Evolutionary conservation across 1,140 invertebrate species (phyloP).

Genomic region (Drosophila nasuta): DNA sequence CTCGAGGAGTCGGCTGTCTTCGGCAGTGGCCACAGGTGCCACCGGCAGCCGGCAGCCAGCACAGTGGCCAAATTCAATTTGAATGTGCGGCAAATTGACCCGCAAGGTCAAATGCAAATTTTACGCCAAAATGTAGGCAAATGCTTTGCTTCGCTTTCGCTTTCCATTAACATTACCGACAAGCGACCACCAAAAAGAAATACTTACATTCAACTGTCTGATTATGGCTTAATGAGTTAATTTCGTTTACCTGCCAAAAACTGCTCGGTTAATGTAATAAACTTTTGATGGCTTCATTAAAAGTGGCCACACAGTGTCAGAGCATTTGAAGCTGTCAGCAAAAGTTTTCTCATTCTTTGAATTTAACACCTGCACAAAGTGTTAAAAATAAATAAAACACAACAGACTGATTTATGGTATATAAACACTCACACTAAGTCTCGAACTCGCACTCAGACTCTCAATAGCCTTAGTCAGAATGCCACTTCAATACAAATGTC

Average conservation of each 20-base stretch:
- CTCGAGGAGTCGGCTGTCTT: neutral
- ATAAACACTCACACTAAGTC: neutral
- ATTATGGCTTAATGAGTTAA: conserved; percentile 14
- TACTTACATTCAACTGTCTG: conserved; percentile 6
- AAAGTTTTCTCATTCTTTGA: conserved; percentile 47
- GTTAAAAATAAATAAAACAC: neutral
- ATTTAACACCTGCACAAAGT: conserved; percentile 31
- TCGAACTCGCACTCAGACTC: neutral
- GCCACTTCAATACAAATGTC: conserved; percentile 56
- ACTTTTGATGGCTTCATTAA: conserved; percentile 11
- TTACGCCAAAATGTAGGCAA: conserved; percentile 4
- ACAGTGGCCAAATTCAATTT: conserved; percentile 56
- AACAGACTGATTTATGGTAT: conserved; percentile 16
- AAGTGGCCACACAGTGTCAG: neutral
- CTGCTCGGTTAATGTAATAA: neutral
- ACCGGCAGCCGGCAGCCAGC: neutral
- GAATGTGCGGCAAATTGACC: conserved; percentile 21
- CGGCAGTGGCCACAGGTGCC: neutral
- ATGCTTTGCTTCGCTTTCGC: conserved; percentile 1
- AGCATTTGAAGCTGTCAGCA: conserved; percentile 14
- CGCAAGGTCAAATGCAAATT: conserved; percentile 25
- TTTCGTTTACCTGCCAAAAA: neutral
- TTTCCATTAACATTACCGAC: neutral
- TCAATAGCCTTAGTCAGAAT: neutral
- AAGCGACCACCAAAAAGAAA: neutral